phyloP scores from a whole-genome alignment of 2,113 vertebrate genomes.

The Neotoma lepida region DNA sequence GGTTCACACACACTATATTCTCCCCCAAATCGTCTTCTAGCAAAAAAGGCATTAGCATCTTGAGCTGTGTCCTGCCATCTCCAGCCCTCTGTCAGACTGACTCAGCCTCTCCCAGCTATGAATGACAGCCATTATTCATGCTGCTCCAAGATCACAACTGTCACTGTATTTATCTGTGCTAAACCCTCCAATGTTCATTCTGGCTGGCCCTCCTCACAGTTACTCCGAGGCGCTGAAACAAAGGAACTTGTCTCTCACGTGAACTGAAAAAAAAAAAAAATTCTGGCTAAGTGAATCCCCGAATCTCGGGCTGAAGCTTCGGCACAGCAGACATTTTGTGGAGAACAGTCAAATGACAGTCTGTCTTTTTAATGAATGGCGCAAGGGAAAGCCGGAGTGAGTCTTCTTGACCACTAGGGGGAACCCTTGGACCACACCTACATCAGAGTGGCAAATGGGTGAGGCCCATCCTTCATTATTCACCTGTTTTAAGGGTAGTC shows the following conservation, averaged over 20 bases:
- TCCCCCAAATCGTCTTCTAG: neutral
- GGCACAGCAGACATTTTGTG: slow-evolving; percentile 41
- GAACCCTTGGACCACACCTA: slow-evolving; percentile 70
- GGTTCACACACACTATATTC: neutral
- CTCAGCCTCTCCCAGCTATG: neutral
- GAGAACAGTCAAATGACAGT: slow-evolving; percentile 19
- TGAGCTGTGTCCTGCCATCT: neutral
- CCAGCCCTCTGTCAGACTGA: neutral
- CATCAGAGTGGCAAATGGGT: neutral
- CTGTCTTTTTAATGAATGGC: slow-evolving; percentile 1
- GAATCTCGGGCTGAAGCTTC: neutral
- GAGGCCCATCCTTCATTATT: neutral
- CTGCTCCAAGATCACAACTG: neutral
- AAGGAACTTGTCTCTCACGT: neutral
- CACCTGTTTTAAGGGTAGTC: neutral
- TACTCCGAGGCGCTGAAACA: neutral
- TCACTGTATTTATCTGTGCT: neutral
- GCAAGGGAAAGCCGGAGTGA: neutral
- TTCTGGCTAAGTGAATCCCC: neutral
- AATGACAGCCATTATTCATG: slow-evolving; percentile 43
- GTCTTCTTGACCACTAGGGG: slow-evolving; percentile 81
- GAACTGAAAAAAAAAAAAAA: slow-evolving; percentile 24
- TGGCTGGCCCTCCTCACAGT: neutral
- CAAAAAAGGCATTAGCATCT: neutral
- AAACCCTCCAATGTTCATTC: neutral